Percentiles rank a stretch among this genome's conserved stretches.
phyloP scores from a whole-genome alignment of 1,140 invertebrate species.

The Drosophila nikananu region DNA sequence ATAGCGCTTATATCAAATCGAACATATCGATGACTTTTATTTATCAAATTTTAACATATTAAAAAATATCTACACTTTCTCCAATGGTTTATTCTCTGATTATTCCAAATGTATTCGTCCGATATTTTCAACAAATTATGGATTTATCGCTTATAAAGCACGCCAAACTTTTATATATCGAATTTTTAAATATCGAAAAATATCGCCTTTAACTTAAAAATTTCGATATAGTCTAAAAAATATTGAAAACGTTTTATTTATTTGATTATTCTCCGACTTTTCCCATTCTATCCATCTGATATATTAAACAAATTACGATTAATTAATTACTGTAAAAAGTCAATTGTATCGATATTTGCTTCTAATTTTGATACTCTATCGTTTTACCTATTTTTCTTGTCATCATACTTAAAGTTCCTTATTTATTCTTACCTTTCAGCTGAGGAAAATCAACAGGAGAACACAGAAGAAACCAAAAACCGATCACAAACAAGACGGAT shows the following conservation, averaged over 20 bases:
- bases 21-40: not conserved
- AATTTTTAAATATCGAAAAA: not conserved
- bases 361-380: not conserved
- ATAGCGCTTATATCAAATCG: not conserved
- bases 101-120: too few relatives aligned
- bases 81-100: too few relatives aligned
- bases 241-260: not conserved
- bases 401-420: constrained; percentile 14
- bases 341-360: not conserved
- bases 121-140: too few relatives aligned
- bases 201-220: too few relatives aligned
- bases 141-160: too few relatives aligned
- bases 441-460: constrained; percentile 16
- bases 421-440: constrained; percentile 6
- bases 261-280: not conserved
- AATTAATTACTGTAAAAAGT: not conserved
- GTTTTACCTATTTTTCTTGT: not conserved
- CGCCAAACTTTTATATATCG: too few relatives aligned
- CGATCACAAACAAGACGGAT: not conserved
- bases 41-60: not conserved
- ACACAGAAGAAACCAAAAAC: constrained; percentile 19
- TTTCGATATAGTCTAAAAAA: too few relatives aligned
- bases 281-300: not conserved
- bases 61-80: too few relatives aligned
- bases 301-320: not conserved